These are phyloP conservation scores for Epinotia bilunana DNA, from an alignment of 2,888 invertebrate genomes.

Conservation along the genomic window DNA sequence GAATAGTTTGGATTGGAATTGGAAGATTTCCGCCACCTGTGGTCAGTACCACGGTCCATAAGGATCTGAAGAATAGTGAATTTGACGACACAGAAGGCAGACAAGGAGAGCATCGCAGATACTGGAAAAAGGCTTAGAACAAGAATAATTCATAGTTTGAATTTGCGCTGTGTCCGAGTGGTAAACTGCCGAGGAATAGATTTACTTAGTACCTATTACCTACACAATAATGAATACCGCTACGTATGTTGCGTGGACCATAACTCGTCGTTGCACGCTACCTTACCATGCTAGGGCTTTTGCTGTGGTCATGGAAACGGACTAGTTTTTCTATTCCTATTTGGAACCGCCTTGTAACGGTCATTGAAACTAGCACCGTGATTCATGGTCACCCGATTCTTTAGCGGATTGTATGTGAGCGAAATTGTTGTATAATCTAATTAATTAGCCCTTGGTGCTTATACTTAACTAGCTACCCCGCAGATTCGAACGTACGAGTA, in stretches of 20 bases:
- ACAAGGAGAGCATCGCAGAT: not conserved
- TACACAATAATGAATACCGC: not conserved
- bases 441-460: too few relatives aligned
- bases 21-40: too few relatives aligned
- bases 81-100: not conserved
- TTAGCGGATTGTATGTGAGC: not conserved
- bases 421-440: not conserved
- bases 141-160: not conserved
- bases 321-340: slow-evolving; percentile 41
- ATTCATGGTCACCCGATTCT: slow-evolving; percentile 21
- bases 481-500: too few relatives aligned
- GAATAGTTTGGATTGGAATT: too few relatives aligned
- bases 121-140: not conserved
- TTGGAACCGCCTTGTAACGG: slow-evolving; percentile 39
- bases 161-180: too few relatives aligned
- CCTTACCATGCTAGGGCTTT: slow-evolving; percentile 21
- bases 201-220: not conserved
- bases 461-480: too few relatives aligned
- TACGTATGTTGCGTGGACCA: not conserved
- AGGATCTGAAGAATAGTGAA: too few relatives aligned
- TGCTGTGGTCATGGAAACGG: slow-evolving; percentile 29
- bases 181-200: too few relatives aligned
- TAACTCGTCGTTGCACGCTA: slow-evolving; percentile 18
- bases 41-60: too few relatives aligned
- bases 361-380: slow-evolving; percentile 28